Evolutionary conservation across 2,113 vertebrate species (phyloP).

Genomic region (Origma solitaria): DNA sequence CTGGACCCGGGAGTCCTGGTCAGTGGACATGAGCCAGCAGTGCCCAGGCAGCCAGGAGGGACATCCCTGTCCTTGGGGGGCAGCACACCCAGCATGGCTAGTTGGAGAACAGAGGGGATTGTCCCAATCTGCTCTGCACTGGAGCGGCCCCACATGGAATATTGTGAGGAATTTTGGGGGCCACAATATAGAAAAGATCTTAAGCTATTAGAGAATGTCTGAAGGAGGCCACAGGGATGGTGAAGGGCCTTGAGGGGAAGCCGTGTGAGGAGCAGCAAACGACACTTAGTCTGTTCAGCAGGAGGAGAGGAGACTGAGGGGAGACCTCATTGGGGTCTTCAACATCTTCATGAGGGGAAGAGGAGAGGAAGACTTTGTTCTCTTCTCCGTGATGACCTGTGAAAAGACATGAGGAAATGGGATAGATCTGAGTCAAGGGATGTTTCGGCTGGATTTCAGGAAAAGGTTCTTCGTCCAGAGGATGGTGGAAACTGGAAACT

Average conservation of each 20-base stretch:
- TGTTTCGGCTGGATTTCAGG: not conserved
- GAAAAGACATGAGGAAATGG: not conserved
- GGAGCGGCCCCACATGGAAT: fast-evolving
- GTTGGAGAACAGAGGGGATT: fast-evolving
- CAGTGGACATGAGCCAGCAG: not conserved
- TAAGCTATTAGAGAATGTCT: not conserved
- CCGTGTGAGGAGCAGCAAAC: fast-evolving
- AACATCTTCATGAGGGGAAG: not conserved
- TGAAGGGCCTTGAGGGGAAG: not conserved
- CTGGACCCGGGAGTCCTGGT: too few relatives aligned
- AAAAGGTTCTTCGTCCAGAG: fast-evolving
- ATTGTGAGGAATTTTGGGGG: fast-evolving
- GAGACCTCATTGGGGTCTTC: not conserved
- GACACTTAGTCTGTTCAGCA: not conserved
- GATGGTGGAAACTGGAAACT: not conserved
- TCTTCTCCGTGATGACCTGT: not conserved
- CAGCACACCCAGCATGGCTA: fast-evolving
- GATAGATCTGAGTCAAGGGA: not conserved
- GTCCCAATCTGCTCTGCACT: fast-evolving
- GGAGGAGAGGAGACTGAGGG: not conserved
- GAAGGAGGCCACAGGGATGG: not conserved
- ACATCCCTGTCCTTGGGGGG: not conserved
- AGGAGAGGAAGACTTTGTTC: not conserved
- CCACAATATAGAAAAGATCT: not conserved
- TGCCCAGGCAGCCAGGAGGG: not conserved